Evolutionary conservation across 2,113 vertebrate genomes (phyloP).

Genomic region (Lampris megalopsis): DNA sequence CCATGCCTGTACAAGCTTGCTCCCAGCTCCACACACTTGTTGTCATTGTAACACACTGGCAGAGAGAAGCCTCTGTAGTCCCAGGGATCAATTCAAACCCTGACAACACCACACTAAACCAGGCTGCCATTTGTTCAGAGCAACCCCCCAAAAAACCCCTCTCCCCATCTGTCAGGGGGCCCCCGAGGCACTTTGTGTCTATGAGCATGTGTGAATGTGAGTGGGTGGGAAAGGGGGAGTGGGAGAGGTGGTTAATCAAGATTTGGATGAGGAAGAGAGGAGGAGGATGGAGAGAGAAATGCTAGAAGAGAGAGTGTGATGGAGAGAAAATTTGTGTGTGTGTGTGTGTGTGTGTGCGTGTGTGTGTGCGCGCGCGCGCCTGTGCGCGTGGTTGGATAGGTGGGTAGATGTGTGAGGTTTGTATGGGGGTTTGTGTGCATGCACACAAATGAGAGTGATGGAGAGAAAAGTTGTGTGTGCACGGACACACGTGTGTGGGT

Average conservation of each 20-base stretch:
- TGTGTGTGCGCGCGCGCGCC: constrained; percentile 40
- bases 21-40: constrained; percentile 86
- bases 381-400: constrained; percentile 32
- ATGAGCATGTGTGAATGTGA: constrained; percentile 82
- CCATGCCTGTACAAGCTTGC: constrained; percentile 86
- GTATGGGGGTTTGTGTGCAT: background rate
- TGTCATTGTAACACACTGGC: constrained; percentile 85
- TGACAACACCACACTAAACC: constrained; percentile 86
- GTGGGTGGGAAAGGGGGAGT: constrained; percentile 80
- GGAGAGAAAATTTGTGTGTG: constrained; percentile 9
- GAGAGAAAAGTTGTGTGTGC: constrained; percentile 41
- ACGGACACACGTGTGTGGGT: constrained; percentile 31
- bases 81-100: constrained; percentile 86
- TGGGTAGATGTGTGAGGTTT: background rate
- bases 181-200: constrained; percentile 80
- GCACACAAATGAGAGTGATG: background rate
- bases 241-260: constrained; percentile 84
- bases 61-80: constrained; percentile 84
- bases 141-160: constrained; percentile 78
- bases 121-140: constrained; percentile 83
- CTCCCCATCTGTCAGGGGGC: constrained; percentile 89
- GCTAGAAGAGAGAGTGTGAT: constrained; percentile 32
- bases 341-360: constrained; percentile 41
- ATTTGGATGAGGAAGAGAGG: constrained; percentile 78
- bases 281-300: constrained; percentile 62